Conservation (phyloP, 2,113 vertebrate genomes). For the Alouatta palliata region DNA sequence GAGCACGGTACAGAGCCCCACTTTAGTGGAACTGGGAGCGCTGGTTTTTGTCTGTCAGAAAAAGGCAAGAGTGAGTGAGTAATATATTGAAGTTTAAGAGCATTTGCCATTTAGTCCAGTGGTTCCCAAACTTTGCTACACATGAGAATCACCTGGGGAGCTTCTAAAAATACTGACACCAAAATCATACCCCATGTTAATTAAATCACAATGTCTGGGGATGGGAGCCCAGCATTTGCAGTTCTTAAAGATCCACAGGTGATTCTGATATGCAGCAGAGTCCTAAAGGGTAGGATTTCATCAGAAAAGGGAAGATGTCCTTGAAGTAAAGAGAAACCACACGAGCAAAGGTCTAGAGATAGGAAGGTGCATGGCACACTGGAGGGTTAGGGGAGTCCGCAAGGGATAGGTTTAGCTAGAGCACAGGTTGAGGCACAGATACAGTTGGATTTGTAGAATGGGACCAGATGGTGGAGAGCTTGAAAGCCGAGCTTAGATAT, state of each 20-base stretch:
- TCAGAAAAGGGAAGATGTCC: background rate
- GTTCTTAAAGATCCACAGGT: background rate
- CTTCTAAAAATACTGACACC: background rate
- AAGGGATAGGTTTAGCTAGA: background rate
- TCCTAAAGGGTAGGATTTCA: background rate
- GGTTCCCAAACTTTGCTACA: background rate
- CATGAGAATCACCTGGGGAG: background rate
- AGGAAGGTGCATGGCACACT: background rate
- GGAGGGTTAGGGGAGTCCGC: fast-evolving
- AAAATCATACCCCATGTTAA: background rate
- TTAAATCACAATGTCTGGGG: background rate
- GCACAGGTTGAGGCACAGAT: background rate
- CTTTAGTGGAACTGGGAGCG: background rate
- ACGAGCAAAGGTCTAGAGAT: background rate
- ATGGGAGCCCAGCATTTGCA: background rate
- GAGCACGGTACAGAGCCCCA: background rate
- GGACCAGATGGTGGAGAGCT: background rate
- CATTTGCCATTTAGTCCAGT: background rate
- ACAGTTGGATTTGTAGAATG: background rate
- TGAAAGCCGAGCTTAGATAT: background rate
- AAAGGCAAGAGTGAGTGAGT: background rate
- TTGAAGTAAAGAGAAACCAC: background rate
- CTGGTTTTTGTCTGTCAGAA: background rate
- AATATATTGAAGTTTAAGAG: background rate
- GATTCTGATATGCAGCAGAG: background rate